Base-by-base conservation (phyloP, 1,140 invertebrate species). In the Bradynema listronoti region DNA sequence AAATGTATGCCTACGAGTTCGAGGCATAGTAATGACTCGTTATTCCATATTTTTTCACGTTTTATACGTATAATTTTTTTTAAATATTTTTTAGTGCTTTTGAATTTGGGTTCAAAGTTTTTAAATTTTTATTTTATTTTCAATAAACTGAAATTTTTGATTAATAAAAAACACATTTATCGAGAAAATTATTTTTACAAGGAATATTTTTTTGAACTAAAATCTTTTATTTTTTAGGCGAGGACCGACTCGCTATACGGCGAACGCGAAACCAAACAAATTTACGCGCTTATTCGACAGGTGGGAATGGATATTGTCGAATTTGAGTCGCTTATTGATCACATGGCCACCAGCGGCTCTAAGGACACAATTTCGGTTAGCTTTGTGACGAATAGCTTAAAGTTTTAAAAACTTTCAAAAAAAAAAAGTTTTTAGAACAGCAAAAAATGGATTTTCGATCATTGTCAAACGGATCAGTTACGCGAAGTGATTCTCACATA, bases 401-500 rank as follows among this genome's bases (percentile, higher is more conserved):
- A 62, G 29, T 58, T 52, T 22, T 41, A 34, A 16, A 41, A 3
- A 11, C 29, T 27, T 45, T 25, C 22, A 14, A 22, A 11, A 56
- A 24, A 56, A 4, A n/a, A 6, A 50, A 27, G 27, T 61, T 55
- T 70, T 68, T 43, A 71, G 65, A 73, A 61, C 27, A 42, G 50
- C 27, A 73, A 73, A 50, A 68, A 73, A 32, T 73, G 71, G 71
- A 73, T 73, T 56, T 67, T 75, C 51, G 72, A 75, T 29, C 56
- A 72, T 51, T 75, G 72, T 53, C 47, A 50, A 7, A 73, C 53
- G 22, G 71, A 73, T 56, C 65, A 68, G 33, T 43, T 70, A 42
- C 61, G 71, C 46, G 71, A 73, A 61, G 58, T 75, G 24, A 59
- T 75, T 24, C 57, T 73, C 22, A 55, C 63, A 14, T 73, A 73